Evolutionary conservation across 92 coral and sea anemone genomes (phyloP).

Genomic region (Palythoa grandis): DNA sequence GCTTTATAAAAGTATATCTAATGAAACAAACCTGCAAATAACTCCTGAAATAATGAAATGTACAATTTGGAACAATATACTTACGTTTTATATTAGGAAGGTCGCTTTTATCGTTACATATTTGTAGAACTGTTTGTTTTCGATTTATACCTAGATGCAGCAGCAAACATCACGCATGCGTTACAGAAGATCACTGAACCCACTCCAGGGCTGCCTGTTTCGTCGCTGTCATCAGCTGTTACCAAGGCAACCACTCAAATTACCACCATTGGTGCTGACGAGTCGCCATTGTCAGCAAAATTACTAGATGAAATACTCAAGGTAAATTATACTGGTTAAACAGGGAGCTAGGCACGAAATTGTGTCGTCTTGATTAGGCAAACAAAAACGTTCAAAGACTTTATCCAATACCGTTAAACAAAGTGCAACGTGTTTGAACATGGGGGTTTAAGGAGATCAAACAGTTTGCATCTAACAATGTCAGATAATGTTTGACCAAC

Average conservation of each 20-base stretch:
- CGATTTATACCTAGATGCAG: conserved; percentile 30
- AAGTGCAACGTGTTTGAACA: too few species aligned
- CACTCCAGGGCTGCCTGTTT: conserved; percentile 74
- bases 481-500: too few species aligned
- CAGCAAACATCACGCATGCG: conserved; percentile 90
- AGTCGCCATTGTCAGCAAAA: conserved; percentile 80
- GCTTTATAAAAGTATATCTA: too few species aligned
- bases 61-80: too few species aligned
- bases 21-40: too few species aligned
- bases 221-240: conserved; percentile 91
- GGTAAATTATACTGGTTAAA: conserved; percentile 42
- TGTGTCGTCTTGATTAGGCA: too few species aligned
- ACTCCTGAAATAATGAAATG: too few species aligned
- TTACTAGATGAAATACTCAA: conserved; percentile 76
- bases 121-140: neutral
- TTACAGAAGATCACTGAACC: conserved; percentile 93
- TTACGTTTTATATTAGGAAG: too few species aligned
- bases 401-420: too few species aligned
- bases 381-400: too few species aligned
- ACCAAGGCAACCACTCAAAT: conserved; percentile 90
- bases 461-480: too few species aligned
- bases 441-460: too few species aligned
- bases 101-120: neutral
- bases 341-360: neutral
- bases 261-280: conserved; percentile 78